Base-by-base conservation (phyloP, 2,113 vertebrate genomes). In the Limanda limanda region DNA sequence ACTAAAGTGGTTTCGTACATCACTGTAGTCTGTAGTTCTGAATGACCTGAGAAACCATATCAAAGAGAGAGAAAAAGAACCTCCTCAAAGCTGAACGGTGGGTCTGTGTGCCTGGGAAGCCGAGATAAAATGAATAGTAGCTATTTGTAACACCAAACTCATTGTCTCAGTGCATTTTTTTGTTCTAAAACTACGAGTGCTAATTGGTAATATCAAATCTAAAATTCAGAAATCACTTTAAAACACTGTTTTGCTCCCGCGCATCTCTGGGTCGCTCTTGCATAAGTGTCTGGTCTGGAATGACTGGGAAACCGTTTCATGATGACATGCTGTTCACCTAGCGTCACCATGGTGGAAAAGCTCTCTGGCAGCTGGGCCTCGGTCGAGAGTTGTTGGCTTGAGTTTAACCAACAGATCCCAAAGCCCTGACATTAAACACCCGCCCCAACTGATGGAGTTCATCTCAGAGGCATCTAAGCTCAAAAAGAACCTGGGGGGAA, bases 251-350 rank as follows among this genome's bases (percentile, higher is more conserved):
- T 78, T 79, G 54, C 60, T 76, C 69, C 79, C 6, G 7, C 76
- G 79, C 54, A 79, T 79, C 79, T 88, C 80, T 86, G 82, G 78
- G 79, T 88, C 58, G 68, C 78, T 84, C 76, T 91, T 91, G 86
- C 91, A 88, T 89, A 91, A 88, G 81, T 83, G 76, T 90, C 79
- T 88, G 88, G 76, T 90, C 79, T 88, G 88, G 81, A 87, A 83
- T 83, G 81, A 68, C 82, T 80, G 71, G 51, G 77, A 90, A 85
- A 87, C 71, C 73, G 52, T 81, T 91, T 89, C 57, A 87, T 76
- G 78, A 88, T 85, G 85, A 85, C 70, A 71, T 52, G 27, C 59
- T 62, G 59, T 21, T 45, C 73, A 52, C 68, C n/a, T n/a, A 59
- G 76, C 62, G 74, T 89, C 55, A 70, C 80, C 71, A 18, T 31